Evolutionary conservation across 2,113 vertebrate genomes (phyloP), one percentile per base, ranked within the genome.

Genomic region (Eonycteris spelaea): DNA sequence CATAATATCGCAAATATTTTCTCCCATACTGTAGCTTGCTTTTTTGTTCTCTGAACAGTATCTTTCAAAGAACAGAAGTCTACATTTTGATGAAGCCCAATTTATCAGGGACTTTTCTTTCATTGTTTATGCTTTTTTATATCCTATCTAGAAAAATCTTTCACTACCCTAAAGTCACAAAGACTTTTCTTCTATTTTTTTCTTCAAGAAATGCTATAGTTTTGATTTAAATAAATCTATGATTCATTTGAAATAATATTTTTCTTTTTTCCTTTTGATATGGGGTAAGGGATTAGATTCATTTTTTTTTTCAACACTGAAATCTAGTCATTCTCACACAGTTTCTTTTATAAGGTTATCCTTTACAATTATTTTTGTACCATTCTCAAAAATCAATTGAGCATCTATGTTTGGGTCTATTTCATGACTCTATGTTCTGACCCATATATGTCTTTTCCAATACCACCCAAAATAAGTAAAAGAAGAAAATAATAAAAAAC

Each of bases 121-220:
- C n/a, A 59, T 43, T 67, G 3, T 73, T 79, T 57, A 91, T 18
- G 35, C 3, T 93, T 45, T 74, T 85, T 84, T 71, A 55, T 38
- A 26, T 55, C 57, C n/a, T 80, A 85, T 65, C 45, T 73, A 91
- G 45, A 71, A 87, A 87, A 87, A 71, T 40, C 45, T 93, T 67
- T 92, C 33, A 61, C 28, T 94, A 86, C 5, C 21, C n/a, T 40
- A 45, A 55, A 3, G 40, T 67, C 38, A 35, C 14, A 57, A 51
- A 79, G 9, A 91, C 26, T 74, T 77, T 89, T 93, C 16, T 93
- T 11, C n/a, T 74, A 15, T 61, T 88, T 95, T 95, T 91, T 63
- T 33, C 48, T 88, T 74, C 48, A 55, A 33, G 61, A 84, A 83
- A 43, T 93, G 30, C 28, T 94, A 83, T 8, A 55, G 1, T 80